phyloP scores from a whole-genome alignment of 2,797 vertebrate species.

The Typhlichthys subterraneus region DNA sequence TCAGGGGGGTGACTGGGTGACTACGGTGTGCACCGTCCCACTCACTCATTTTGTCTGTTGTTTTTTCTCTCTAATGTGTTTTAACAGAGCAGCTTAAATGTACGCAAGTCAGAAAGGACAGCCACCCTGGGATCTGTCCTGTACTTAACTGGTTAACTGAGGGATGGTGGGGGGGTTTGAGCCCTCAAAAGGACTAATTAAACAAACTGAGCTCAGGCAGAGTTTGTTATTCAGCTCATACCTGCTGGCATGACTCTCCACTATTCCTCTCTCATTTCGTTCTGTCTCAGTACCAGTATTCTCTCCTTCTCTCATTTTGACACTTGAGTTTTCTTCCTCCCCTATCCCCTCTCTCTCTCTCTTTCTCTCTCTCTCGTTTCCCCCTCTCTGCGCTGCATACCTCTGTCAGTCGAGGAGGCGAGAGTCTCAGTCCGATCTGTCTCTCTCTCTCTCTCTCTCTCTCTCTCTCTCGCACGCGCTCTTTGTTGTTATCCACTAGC shows the following conservation, averaged over 20 bases:
- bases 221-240: slow-evolving; percentile 70
- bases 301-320: neutral
- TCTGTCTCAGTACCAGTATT: neutral
- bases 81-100: slow-evolving; percentile 24
- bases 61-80: neutral
- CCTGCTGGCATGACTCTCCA: slow-evolving; percentile 40
- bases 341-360: neutral
- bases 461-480: slow-evolving; percentile 26
- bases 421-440: slow-evolving; percentile 52
- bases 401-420: slow-evolving; percentile 67
- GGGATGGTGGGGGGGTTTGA: slow-evolving; percentile 34
- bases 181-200: slow-evolving; percentile 52
- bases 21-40: slow-evolving; percentile 32
- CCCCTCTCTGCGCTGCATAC: slow-evolving; percentile 59
- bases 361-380: neutral
- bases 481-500: neutral
- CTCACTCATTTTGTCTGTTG: slow-evolving; percentile 4
- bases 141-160: slow-evolving; percentile 24
- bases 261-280: neutral
- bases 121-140: slow-evolving; percentile 22
- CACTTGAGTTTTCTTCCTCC: neutral
- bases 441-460: slow-evolving; percentile 21
- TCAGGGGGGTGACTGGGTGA: slow-evolving; percentile 45
- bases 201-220: slow-evolving; percentile 23
- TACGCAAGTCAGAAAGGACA: slow-evolving; percentile 48